Evolutionary conservation across 2,113 vertebrate genomes (phyloP), one percentile per base, ranked within the genome.

Genomic region (Motacilla alba): DNA sequence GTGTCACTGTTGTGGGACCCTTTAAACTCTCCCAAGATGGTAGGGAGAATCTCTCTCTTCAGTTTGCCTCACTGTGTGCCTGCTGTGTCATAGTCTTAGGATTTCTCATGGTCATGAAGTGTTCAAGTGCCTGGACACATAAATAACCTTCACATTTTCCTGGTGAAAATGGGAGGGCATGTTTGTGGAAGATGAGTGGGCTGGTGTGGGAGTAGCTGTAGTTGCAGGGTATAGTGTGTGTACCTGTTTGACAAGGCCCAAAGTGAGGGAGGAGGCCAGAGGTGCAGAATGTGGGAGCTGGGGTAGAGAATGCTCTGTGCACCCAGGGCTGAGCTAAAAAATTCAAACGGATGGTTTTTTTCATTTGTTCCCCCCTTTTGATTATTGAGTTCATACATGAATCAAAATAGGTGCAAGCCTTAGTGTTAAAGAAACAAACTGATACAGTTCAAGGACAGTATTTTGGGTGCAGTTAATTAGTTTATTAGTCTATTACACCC

Each of bases 1-100:
- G 9, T 81, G 2, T 46, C 0, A 0, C n/a, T 83, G 27, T 46
- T 83, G 44, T 1, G 2, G 44, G n/a, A 30, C 0, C 0, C 27
- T 46, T 50, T 23, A 60, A 50, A 35, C 24, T 73, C 39, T 79
- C 21, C 19, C 5, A 23, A 9, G n/a, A 7, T 52, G 23, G 11
- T 64, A 6, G 35, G 35, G 35, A 35, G 35, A 35, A 35, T 35
- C 35, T 35, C 35, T 35, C 35, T 35, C 20, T 73, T 58, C 35
- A 46, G 18, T 26, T 66, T 74, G 43, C 37, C 23, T 62, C 14
- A 9, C 0, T 13, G 35, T 64, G 2, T 11, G 6, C 4, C n/a
- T 74, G 37, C 56, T 88, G 0, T 8, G 18, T 89, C 31, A 30
- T 24, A 58, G 41, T 62, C 31, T 23, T 66, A 43, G 31, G 46